Evolutionary conservation across 2,888 invertebrate genomes (phyloP).

Genomic region (Ophioninae sp.): DNA sequence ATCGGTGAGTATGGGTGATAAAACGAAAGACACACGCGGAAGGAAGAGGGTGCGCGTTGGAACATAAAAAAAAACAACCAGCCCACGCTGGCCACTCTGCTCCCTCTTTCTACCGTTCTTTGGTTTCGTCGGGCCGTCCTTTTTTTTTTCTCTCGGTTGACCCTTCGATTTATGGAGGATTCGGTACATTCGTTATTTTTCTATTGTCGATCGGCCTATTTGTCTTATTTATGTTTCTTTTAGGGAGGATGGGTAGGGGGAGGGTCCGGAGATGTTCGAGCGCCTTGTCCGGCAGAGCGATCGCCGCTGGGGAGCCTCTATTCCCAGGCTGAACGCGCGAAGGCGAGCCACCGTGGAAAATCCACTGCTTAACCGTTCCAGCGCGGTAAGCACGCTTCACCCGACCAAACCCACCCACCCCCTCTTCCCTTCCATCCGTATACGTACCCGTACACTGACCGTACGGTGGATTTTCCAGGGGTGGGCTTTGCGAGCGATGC

Average conservation of each 20-base stretch:
- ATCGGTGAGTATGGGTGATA: slow-evolving; percentile 58
- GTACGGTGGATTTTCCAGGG: slow-evolving; percentile 70
- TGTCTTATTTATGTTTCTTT: slow-evolving; percentile 81
- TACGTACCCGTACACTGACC: slow-evolving; percentile 40
- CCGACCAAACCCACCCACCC: slow-evolving; percentile 21
- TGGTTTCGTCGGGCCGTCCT: slow-evolving; percentile 32
- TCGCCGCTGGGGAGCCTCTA: slow-evolving; percentile 30
- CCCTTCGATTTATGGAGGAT: slow-evolving; percentile 79
- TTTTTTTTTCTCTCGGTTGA: slow-evolving; percentile 57
- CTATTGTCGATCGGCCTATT: slow-evolving; percentile 81
- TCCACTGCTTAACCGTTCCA: slow-evolving; percentile 54
- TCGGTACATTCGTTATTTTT: slow-evolving; percentile 80
- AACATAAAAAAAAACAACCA: slow-evolving; percentile 81
- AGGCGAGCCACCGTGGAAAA: slow-evolving; percentile 61
- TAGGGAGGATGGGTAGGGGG: slow-evolving; percentile 66
- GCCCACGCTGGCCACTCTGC: slow-evolving; percentile 65
- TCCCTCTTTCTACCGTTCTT: slow-evolving; percentile 12
- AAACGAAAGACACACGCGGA: slow-evolving; percentile 63
- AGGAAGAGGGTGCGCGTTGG: slow-evolving; percentile 77
- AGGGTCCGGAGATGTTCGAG: slow-evolving; percentile 9
- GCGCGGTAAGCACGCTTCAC: slow-evolving; percentile 51
- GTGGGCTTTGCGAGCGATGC: slow-evolving; percentile 74
- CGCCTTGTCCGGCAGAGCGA: slow-evolving; percentile 59
- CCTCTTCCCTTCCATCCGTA: slow-evolving; percentile 60
- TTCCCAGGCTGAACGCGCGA: slow-evolving; percentile 31